Evolutionary conservation across 2,797 vertebrate genomes (phyloP).

Genomic region (Steatocranus sp.): DNA sequence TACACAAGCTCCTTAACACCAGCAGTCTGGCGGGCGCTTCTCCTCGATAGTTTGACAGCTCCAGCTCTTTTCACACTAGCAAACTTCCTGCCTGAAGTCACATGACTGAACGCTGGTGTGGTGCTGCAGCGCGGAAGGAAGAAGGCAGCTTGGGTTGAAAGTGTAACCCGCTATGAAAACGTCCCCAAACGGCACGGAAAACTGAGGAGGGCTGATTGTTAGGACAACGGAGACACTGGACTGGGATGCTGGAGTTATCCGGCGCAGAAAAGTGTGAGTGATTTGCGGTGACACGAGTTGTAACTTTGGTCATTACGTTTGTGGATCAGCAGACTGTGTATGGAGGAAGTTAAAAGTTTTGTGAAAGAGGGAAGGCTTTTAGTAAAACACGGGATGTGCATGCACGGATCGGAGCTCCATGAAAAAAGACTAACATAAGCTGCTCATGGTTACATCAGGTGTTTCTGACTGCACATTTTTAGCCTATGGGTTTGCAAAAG

Average conservation of each 20-base stretch:
- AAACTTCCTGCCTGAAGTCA: constrained; percentile 36
- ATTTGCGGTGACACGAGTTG: background rate
- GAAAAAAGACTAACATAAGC: background rate
- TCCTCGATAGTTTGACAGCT: background rate
- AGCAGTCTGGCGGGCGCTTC: rapidly evolving
- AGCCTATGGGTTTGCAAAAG: background rate
- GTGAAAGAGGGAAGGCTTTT: background rate
- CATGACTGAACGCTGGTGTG: constrained; percentile 14
- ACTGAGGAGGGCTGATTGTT: background rate
- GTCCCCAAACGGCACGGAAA: background rate
- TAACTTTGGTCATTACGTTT: background rate
- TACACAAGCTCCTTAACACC: background rate
- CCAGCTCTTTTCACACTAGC: background rate
- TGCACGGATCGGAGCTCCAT: background rate
- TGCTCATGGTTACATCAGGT: background rate
- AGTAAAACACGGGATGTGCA: background rate
- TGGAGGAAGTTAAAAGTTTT: constrained; percentile 15
- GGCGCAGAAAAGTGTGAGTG: background rate
- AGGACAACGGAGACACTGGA: background rate
- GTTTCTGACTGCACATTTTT: background rate
- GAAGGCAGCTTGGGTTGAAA: background rate
- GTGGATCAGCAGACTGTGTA: background rate
- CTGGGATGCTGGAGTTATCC: background rate
- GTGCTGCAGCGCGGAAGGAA: constrained; percentile 7
- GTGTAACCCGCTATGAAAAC: background rate